Percentiles rank a stretch among this genome's conserved stretches.
Evolutionary conservation across 2,888 invertebrate genomes (phyloP).

Genomic region (Nomada flava): DNA sequence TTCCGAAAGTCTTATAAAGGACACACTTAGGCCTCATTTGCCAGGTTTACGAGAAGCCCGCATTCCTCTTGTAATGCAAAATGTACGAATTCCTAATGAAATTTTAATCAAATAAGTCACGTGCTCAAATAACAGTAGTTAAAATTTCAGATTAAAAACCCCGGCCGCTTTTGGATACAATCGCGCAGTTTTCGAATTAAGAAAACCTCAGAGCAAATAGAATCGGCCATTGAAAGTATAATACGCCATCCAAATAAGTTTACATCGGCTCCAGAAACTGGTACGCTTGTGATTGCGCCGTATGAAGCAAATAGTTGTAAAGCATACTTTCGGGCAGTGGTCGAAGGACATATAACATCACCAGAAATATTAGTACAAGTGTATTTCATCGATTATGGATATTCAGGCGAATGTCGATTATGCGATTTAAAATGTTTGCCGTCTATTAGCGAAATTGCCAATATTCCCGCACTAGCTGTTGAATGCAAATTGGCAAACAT

Average conservation of each 20-base stretch:
- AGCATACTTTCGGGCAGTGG: conserved; percentile 75
- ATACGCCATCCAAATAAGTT: conserved; percentile 63
- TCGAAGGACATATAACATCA: conserved; percentile 54
- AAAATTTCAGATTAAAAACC: conserved; percentile 85
- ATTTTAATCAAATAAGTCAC: background rate
- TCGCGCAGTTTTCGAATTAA: conserved; percentile 85
- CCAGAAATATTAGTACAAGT: conserved; percentile 85
- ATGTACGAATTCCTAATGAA: conserved; percentile 84
- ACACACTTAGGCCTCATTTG: conserved; percentile 84
- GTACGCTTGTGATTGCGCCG: conserved; percentile 87
- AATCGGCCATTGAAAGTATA: conserved; percentile 65
- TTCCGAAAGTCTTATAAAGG: background rate
- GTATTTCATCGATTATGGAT: conserved; percentile 92
- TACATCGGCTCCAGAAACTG: conserved; percentile 82
- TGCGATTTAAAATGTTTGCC: conserved; percentile 81
- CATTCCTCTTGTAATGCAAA: conserved; percentile 86
- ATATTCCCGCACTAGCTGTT: conserved; percentile 87
- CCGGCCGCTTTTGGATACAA: conserved; percentile 90
- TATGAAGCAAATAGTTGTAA: conserved; percentile 82
- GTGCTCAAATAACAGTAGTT: background rate
- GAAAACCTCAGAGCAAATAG: conserved; percentile 80
- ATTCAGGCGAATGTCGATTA: conserved; percentile 85
- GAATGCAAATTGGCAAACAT: conserved; percentile 90
- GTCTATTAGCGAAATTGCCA: conserved; percentile 73
- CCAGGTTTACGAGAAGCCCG: conserved; percentile 87